These are phyloP conservation scores for Masticophis lateralis DNA, from an alignment of 2,797 vertebrate genomes.

Conservation along the genomic window DNA sequence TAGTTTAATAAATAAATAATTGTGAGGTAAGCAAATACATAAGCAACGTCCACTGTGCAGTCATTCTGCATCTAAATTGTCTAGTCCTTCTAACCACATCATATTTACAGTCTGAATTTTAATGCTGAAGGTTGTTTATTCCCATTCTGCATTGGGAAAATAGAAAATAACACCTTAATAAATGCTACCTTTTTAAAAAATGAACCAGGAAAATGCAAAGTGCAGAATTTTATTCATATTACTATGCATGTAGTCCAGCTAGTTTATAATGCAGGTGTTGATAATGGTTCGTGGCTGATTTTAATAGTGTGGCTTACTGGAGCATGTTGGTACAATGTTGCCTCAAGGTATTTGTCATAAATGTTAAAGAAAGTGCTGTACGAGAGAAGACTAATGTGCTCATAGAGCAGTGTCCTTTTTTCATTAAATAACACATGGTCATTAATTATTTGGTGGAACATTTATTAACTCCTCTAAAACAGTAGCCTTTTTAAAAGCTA, in stretches of 20 bases:
- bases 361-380: constrained; percentile 34
- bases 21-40: background rate
- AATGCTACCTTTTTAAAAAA: constrained; percentile 5
- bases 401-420: background rate
- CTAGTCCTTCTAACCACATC: background rate
- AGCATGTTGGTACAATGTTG: constrained; percentile 45
- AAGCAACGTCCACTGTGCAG: background rate
- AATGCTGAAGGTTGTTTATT: background rate
- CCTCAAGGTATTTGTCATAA: constrained; percentile 48
- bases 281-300: constrained; percentile 45
- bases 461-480: constrained; percentile 13
- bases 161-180: background rate
- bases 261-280: constrained; percentile 24
- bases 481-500: background rate
- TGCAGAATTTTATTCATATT: constrained; percentile 5
- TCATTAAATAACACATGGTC: constrained; percentile 9
- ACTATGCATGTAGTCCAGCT: constrained; percentile 25
- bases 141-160: background rate
- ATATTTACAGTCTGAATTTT: background rate
- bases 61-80: background rate
- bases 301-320: constrained; percentile 49
- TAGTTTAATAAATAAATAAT: background rate
- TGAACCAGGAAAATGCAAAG: background rate
- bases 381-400: background rate
- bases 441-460: background rate